phyloP scores from a whole-genome alignment of 2,113 vertebrate genomes.

The Corapipo altera region DNA sequence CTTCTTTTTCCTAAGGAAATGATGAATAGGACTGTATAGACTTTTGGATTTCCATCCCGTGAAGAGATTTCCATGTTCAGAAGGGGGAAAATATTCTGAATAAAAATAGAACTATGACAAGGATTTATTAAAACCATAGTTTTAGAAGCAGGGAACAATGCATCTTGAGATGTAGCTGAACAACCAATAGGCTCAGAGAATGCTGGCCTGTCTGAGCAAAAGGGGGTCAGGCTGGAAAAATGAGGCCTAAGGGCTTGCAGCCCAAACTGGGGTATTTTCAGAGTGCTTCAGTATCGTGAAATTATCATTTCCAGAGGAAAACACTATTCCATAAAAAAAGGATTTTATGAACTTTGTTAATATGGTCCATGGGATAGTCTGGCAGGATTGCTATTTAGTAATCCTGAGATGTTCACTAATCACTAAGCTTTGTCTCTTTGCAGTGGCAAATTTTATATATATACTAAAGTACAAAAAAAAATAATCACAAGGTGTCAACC shows the following conservation, averaged over 20 bases:
- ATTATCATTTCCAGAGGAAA: not conserved
- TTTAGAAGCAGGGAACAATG: not conserved
- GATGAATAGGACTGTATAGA: not conserved
- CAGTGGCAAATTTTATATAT: not conserved
- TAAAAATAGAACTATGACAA: not conserved
- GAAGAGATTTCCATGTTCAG: not conserved
- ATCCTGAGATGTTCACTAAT: not conserved
- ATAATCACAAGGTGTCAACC: not conserved
- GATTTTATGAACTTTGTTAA: not conserved
- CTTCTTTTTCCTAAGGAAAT: not conserved
- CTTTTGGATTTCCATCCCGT: not conserved
- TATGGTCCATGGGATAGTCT: not conserved
- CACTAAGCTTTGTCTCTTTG: not conserved
- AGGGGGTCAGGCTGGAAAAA: not conserved
- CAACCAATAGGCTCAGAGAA: not conserved
- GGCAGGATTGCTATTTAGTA: not conserved
- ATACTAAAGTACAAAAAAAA: not conserved
- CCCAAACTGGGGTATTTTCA: not conserved
- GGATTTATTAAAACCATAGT: not conserved
- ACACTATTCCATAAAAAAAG: not conserved
- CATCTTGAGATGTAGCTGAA: not conserved
- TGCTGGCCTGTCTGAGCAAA: not conserved
- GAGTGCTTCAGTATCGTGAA: not conserved
- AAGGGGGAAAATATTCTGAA: accelerated
- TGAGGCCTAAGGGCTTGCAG: not conserved